Conservation (phyloP, 2,888 invertebrate genomes). For the Pelosia muscerda region DNA sequence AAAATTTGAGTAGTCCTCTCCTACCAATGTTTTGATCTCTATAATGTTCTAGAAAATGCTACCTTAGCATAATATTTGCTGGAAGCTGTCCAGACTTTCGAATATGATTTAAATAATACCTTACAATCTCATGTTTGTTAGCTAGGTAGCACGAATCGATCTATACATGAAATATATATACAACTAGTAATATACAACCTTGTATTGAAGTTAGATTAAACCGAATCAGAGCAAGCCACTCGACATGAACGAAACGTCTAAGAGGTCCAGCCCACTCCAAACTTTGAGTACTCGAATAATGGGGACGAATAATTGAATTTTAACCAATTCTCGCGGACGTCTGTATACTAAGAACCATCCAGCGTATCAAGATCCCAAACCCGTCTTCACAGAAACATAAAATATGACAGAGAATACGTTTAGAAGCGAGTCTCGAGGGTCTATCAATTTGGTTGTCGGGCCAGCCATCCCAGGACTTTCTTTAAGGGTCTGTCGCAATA, state of each 20-base stretch:
- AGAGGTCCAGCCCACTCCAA: conserved; percentile 65
- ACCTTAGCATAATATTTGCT: too few species aligned
- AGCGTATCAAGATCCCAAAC: conserved; percentile 43
- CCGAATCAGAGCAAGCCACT: conserved; percentile 59
- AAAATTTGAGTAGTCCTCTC: too few species aligned
- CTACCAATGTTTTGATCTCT: too few species aligned
- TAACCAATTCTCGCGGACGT: conserved; percentile 71
- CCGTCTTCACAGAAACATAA: conserved; percentile 26
- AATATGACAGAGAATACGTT: conserved; percentile 27
- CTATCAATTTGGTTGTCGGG: conserved; percentile 47
- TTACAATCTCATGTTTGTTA: too few species aligned
- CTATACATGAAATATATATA: background rate
- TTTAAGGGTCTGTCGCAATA: conserved; percentile 72
- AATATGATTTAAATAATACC: too few species aligned
- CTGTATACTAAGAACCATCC: conserved; percentile 55
- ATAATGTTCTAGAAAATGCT: too few species aligned
- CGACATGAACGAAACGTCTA: conserved; percentile 61
- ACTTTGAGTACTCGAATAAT: conserved; percentile 72
- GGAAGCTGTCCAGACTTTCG: too few species aligned
- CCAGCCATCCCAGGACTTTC: conserved; percentile 50
- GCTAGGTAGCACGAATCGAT: too few species aligned
- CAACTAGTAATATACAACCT: conserved; percentile 44
- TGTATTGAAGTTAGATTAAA: conserved; percentile 67
- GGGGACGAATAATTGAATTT: conserved; percentile 77
- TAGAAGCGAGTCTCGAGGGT: conserved; percentile 36